Conservation (phyloP, 2,113 vertebrate genomes). For the Sorex fumeus region DNA sequence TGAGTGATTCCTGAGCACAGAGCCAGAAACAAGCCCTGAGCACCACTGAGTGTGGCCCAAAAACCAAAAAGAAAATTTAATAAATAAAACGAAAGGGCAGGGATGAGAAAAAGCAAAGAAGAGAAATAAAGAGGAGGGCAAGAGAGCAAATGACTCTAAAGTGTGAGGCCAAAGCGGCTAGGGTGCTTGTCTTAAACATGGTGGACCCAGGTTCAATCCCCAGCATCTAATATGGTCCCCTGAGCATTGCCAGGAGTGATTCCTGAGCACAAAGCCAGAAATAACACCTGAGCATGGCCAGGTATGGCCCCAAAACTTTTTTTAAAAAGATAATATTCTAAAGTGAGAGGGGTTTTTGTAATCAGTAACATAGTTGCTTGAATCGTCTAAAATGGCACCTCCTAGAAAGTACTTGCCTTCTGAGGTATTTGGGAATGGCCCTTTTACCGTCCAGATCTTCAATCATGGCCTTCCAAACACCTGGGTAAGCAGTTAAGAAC, state of each 20-base stretch:
- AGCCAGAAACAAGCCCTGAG: no score
- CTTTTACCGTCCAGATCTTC: slow-evolving; percentile 29
- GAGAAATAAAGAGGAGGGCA: background rate
- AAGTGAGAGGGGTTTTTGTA: background rate
- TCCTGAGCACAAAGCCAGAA: no score
- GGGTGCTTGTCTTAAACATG: no score
- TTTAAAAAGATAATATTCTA: no score
- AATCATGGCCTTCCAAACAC: slow-evolving; percentile 55
- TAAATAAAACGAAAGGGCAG: background rate
- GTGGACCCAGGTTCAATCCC: no score
- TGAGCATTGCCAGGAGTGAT: no score
- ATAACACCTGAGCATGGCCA: no score
- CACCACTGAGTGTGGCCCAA: no score
- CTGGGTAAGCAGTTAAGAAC: slow-evolving; percentile 31
- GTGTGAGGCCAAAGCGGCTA: background rate
- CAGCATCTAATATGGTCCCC: no score
- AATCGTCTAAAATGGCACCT: slow-evolving; percentile 45
- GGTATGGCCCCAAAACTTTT: no score
- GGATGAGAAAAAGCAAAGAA: background rate
- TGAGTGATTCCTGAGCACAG: no score
- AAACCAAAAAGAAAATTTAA: no score
- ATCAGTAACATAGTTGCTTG: slow-evolving; percentile 37
- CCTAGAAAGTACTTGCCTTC: slow-evolving; percentile 26
- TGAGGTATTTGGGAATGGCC: slow-evolving; percentile 19
- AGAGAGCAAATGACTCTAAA: slow-evolving; percentile 43